Base-by-base conservation (phyloP, 53 echinoderm and acorn worm genomes). In the Echinarachnius parma region DNA sequence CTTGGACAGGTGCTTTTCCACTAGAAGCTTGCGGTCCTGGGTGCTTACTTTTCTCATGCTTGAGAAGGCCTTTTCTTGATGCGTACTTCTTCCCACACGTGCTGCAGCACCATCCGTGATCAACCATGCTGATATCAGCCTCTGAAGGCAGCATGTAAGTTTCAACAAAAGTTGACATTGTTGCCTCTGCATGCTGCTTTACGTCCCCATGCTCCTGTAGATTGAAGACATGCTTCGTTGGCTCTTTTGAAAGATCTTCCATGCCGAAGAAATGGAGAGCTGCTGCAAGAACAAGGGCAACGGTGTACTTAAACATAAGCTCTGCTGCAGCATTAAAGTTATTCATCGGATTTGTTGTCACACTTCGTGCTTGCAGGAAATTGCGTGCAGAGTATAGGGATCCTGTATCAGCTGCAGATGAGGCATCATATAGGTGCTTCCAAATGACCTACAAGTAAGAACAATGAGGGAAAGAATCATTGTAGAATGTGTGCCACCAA, bases 261-360 rank as follows among this genome's bases (percentile, higher is more conserved):
- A 75, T 48, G 4, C 80, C 83, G 76, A 88, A 88, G 56, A 31
- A 83, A 5, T 75, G 47, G 75, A 88, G 59, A 27, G 79, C 83
- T 10, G 88, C 83, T 10, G 83, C 83, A 25, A 79, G 60, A 2
- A 88, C 76, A 7, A 82, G 67, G 10, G 86, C 67, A 2, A 21
- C 50, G 1, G 86, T 80, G 69, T 53, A 86, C 1, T 65, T 33
- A 9, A 47, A 50, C 7, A 86, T 31, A 0, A 86, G 56, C 31
- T 75, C 68, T n/a, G 60, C 35, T 0, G 86, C 86, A 22, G 86
- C 86, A 67, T 86, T 86, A n/a, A 86, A 28, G 20, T 86, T 80
- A 5, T 66, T 48, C 76, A 86, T 86, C 3, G 86, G 86, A 46
- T 86, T 64, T 9, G 34, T 53, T 0, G 86, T 80, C 7, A 86